These are phyloP conservation scores for Coilia nasus DNA, from an alignment of 2,797 vertebrate genomes.

Conservation along the genomic window DNA sequence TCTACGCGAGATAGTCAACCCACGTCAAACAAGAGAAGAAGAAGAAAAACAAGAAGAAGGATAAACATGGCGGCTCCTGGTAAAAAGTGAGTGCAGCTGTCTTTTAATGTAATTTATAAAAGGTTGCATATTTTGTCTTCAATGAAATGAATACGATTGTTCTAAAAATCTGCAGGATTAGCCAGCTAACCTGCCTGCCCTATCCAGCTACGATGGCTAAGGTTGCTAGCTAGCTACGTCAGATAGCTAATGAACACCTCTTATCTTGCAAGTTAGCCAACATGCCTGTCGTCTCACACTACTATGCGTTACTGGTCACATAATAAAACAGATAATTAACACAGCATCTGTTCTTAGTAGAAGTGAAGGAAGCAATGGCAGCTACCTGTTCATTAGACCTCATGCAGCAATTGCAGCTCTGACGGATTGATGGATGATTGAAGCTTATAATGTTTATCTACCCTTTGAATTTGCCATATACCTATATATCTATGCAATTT, in stretches of 20 bases:
- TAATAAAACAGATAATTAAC: too few species aligned
- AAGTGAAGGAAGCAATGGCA: not conserved
- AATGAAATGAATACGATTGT: not conserved
- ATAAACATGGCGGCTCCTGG: constrained; percentile 15
- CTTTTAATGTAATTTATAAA: not conserved
- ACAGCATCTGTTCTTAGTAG: too few species aligned
- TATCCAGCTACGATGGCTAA: not conserved
- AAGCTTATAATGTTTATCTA: too few species aligned
- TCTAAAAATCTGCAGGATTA: not conserved
- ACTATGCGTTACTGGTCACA: too few species aligned
- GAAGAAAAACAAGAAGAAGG: constrained; percentile 1
- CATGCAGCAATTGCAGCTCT: not conserved
- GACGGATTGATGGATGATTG: too few species aligned
- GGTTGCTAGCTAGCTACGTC: not conserved
- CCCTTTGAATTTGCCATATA: too few species aligned
- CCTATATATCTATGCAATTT: too few species aligned
- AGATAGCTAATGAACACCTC: not conserved
- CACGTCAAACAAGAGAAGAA: not conserved
- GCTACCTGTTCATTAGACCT: not conserved
- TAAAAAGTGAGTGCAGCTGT: not conserved
- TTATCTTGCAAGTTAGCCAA: too few species aligned
- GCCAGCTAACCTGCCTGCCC: not conserved
- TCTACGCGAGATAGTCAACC: not conserved
- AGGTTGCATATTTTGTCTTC: not conserved
- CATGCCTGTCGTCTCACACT: too few species aligned